phyloP scores from a whole-genome alignment of 2,113 vertebrate species.

The Pteruthius melanotis region DNA sequence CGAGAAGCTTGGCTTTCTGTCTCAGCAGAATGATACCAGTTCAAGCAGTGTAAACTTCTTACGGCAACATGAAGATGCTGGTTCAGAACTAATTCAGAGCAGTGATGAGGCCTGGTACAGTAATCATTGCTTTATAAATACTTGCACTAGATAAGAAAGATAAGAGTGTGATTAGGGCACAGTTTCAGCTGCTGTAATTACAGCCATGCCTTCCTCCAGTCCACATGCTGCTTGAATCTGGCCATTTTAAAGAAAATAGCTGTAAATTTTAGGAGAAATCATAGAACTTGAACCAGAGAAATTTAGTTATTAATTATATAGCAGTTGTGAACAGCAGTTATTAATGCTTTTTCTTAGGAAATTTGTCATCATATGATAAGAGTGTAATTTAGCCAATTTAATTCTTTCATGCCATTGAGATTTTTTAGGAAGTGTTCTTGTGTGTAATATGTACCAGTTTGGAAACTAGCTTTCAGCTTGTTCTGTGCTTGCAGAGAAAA shows the following conservation, averaged over 20 bases:
- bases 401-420: background rate
- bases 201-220: background rate
- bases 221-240: background rate
- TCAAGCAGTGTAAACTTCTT: background rate
- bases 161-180: slow-evolving; percentile 39
- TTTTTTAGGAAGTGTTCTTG: background rate
- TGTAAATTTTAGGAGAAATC: background rate
- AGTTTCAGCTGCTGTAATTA: background rate
- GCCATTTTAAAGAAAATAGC: background rate
- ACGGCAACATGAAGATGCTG: background rate
- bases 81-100: background rate
- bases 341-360: background rate
- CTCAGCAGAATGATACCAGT: slow-evolving; percentile 27
- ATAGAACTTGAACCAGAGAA: background rate
- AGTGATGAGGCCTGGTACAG: background rate
- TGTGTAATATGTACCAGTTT: background rate
- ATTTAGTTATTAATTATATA: background rate
- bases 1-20: slow-evolving; percentile 32
- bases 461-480: background rate
- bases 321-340: background rate
- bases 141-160: slow-evolving; percentile 41
- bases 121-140: slow-evolving; percentile 37
- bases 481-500: background rate
- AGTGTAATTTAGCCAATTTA: background rate
- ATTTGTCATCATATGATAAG: background rate